Evolutionary conservation across 2,797 vertebrate genomes (phyloP), one percentile per base, ranked within the genome.

Genomic region (Crenuchus spilurus): DNA sequence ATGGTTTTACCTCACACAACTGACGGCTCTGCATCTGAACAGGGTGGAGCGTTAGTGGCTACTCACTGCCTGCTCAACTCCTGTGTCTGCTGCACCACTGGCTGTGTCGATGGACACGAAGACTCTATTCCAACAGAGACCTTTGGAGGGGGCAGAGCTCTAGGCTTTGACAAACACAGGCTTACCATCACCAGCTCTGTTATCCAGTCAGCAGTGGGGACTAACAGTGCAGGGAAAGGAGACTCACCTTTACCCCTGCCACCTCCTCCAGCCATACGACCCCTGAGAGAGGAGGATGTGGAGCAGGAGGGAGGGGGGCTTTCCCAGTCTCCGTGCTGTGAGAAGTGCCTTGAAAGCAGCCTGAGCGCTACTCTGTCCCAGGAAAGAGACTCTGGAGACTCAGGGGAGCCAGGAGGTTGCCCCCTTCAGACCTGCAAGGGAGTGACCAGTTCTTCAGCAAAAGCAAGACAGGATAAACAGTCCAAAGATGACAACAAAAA

Each of bases 21-120:
- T 0, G 77, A 84, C 0, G 89, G 85, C n/a, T 79, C 82, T 2
- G 65, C 62, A 30, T 24, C 66, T 0, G 60, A 39, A 2, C 72
- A 75, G 1, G 61, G 61, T 83, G 7, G 87, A 88, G 74, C 84
- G 88, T 81, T 95, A 60, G 88, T 95, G 69, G 92, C 96, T 84
- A 94, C 95, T 72, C 94, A 93, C 85, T 95, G 96, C 90, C 92
- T 99, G 70, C 94, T 99, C 49, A 95, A 96, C 88, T 97, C 97
- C 1, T 98, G 97, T 0, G 96, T 98, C 68, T 99, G 97, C 87
- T 99, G 97, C n/a, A 51, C 82, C 37, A 93, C 94, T 52, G 95
- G 93, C 88, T 97, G 96, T 11, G 91, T 95, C 61, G 95, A 95
- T 63, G 74, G 91, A 83, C 88, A 92, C 33, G 96, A 97, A 63